Conservation (phyloP, 2,113 vertebrate species). For the Pluvianellus socialis region DNA sequence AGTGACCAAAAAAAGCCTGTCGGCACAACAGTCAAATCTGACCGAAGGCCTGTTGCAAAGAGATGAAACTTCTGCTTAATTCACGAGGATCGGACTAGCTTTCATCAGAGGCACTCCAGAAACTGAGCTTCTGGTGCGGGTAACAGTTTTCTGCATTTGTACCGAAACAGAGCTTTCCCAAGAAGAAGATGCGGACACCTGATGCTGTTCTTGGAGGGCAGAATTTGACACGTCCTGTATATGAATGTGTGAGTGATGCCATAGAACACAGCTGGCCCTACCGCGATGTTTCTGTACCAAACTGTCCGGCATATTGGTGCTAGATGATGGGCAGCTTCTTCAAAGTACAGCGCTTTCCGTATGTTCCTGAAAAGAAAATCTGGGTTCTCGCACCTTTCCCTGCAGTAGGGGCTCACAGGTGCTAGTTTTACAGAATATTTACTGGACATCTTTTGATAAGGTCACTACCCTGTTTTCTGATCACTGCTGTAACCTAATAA, state of each 20-base stretch:
- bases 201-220: neutral
- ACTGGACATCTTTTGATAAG: neutral
- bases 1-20: neutral
- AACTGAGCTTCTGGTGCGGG: neutral
- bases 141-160: neutral
- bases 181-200: neutral
- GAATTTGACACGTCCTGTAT: neutral
- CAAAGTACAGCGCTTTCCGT: neutral
- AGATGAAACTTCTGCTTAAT: neutral
- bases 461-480: neutral
- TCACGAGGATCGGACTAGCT: neutral
- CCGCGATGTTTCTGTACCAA: neutral
- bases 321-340: neutral
- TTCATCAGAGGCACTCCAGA: accelerated
- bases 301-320: neutral
- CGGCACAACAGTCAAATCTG: neutral
- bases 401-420: neutral
- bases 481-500: neutral
- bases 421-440: neutral
- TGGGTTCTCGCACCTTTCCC: neutral
- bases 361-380: neutral
- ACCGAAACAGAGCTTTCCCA: neutral
- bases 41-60: neutral
- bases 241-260: neutral
- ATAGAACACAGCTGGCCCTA: neutral